Conservation (phyloP, 2,113 vertebrate genomes). For the Ammodytes marinus region DNA sequence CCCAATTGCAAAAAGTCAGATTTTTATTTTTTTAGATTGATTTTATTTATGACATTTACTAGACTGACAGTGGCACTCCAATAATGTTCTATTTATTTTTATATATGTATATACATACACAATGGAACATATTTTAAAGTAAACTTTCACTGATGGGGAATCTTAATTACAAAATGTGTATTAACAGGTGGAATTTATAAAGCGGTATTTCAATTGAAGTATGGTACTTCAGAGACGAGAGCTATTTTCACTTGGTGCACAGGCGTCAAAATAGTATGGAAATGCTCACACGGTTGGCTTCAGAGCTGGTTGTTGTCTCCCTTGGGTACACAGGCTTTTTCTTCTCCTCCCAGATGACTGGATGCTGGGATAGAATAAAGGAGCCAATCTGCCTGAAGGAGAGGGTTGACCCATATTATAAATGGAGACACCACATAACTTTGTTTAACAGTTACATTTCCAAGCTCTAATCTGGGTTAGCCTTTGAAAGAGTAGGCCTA, state of each 20-base stretch:
- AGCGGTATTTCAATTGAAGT: not conserved
- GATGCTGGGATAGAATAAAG: conserved; percentile 18
- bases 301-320: conserved; percentile 22
- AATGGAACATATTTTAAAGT: not conserved
- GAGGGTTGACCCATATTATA: conserved; percentile 31
- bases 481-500: not conserved
- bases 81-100: not conserved
- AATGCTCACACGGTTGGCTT: not conserved
- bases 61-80: not conserved
- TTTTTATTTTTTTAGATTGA: too few species aligned
- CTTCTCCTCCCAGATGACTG: conserved; percentile 41
- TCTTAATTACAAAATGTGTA: not conserved
- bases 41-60: not conserved
- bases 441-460: not conserved
- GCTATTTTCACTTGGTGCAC: not conserved
- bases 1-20: too few species aligned
- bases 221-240: not conserved
- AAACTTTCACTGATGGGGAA: not conserved
- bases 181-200: not conserved
- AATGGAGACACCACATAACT: conserved; percentile 12
- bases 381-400: conserved; percentile 13
- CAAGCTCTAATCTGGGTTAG: not conserved
- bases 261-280: not conserved
- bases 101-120: not conserved
- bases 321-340: conserved; percentile 17